A percentile compares a stretch with the other conserved stretches of the same genome.
phyloP scores from a whole-genome alignment of 2,113 vertebrate species.

The Odontesthes bonariensis region DNA sequence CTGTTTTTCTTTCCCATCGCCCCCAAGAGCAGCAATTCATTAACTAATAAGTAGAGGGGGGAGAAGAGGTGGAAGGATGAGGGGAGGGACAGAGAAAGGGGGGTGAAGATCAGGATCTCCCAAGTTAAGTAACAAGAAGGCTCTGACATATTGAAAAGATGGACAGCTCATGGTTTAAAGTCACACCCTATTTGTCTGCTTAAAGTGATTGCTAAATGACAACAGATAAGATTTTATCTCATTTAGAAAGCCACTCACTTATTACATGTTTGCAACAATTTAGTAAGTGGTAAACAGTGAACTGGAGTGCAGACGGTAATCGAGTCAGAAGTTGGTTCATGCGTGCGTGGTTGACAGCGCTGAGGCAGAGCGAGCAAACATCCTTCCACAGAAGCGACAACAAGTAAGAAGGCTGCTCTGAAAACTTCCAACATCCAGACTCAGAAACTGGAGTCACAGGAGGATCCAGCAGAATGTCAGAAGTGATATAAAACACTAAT shows the following conservation, averaged over 20 bases:
- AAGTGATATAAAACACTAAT: slow-evolving; percentile 83
- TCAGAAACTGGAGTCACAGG: slow-evolving; percentile 60
- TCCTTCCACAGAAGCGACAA: slow-evolving; percentile 35
- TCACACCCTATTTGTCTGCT: background rate
- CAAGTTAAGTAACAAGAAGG: slow-evolving; percentile 17
- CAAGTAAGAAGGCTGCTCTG: slow-evolving; percentile 47
- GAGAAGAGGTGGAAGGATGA: background rate
- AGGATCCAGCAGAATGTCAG: slow-evolving; percentile 73
- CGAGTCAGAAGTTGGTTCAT: background rate
- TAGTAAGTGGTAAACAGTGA: background rate
- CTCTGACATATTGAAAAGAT: background rate
- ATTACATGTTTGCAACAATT: background rate
- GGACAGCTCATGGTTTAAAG: background rate
- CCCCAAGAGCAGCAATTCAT: slow-evolving; percentile 79
- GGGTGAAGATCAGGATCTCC: slow-evolving; percentile 25
- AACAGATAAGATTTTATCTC: background rate
- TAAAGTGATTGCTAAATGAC: background rate
- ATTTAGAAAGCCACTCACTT: background rate
- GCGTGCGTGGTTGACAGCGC: too few relatives aligned
- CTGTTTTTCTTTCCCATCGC: slow-evolving; percentile 79
- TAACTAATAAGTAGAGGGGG: slow-evolving; percentile 75
- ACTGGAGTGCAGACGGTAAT: background rate
- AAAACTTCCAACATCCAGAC: slow-evolving; percentile 45
- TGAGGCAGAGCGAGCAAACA: too few relatives aligned
- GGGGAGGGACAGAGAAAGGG: background rate